Conservation (phyloP, 2,888 invertebrate genomes). For the Litoditis marina region DNA sequence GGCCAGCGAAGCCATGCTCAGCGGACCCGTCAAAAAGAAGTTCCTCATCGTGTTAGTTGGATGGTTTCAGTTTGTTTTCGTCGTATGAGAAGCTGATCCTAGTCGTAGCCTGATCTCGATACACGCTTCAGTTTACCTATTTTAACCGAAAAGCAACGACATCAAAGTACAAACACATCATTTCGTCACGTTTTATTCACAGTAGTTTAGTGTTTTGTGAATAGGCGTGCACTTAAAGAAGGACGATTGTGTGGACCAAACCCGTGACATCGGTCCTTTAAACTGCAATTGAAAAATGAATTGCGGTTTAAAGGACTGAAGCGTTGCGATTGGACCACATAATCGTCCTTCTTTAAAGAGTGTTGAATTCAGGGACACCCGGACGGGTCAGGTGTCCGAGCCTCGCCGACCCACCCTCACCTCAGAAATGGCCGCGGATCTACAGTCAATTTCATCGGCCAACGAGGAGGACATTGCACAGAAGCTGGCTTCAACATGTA, state of each 20-base stretch:
- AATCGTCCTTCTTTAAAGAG: too few species aligned
- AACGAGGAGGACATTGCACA: slow-evolving; percentile 10
- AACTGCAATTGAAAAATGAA: too few species aligned
- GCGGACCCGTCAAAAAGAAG: slow-evolving; percentile 50
- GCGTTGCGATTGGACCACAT: too few species aligned
- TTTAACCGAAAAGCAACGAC: neutral
- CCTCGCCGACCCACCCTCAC: slow-evolving; percentile 24
- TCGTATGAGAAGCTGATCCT: neutral
- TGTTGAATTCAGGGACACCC: slow-evolving; percentile 38
- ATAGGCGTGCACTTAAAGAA: too few species aligned
- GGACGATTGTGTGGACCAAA: too few species aligned
- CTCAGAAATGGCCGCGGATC: slow-evolving; percentile 11
- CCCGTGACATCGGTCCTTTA: too few species aligned
- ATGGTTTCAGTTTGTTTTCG: too few species aligned
- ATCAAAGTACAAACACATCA: too few species aligned
- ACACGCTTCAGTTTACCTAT: neutral
- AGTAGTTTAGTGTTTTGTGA: neutral
- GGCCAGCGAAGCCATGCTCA: slow-evolving; percentile 40
- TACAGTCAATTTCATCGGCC: slow-evolving; percentile 8
- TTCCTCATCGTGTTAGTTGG: slow-evolving; percentile 54
- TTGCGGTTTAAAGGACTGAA: too few species aligned
- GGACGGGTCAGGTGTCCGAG: slow-evolving; percentile 53
- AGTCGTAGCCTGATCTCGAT: neutral
- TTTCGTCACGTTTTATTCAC: too few species aligned
- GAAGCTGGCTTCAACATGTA: neutral